Evolutionary conservation across 2,113 vertebrate species (phyloP), one percentile per base, ranked within the genome.

Genomic region (Uria aalge): DNA sequence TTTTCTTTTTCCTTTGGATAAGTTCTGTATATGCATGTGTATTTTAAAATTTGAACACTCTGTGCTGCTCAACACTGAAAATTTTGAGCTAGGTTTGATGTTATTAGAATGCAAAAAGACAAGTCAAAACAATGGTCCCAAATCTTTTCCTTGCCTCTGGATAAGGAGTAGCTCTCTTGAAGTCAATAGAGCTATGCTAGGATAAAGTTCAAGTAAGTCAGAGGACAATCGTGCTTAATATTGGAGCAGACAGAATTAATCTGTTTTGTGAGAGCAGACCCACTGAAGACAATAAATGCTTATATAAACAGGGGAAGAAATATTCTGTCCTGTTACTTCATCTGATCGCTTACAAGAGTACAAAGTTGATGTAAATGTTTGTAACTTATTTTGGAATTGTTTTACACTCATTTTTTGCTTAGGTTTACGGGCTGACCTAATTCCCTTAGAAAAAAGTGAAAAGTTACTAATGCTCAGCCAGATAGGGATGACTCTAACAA

Each of bases 1-100:
- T 88, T 96, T 95, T 92, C 74, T 92, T 92, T 71, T 92, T 94
- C 45, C 40, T 89, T 94, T 89, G 80, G 60, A 34, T 60, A 75
- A 92, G n/a, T 94, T 96, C 47, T 92, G 29, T 92, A 27, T 75
- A 34, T 90, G 36, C 62, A 17, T 3, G 2, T 87, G 64, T 85
- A 11, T 85, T 53, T 85, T 91, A 91, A 93, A 94, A 92, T 82
- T 75, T 68, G 66, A 93, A 32, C 29, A 6, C 56, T 43, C 56
- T 43, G 30, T 79, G 24, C 76, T 62, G 38, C 60, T 89, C 38
- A 55, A 47, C 36, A 20, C 36, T 19, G 32, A 82, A 92, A 86
- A 85, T 87, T 81, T 87, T 91, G 53, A 83, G 32, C 40, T 81
- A 36, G 48, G 26, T 91, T 92, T 87, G 40, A 60, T 85, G 60